These are phyloP conservation scores for Drosophila aff. DNA, from an alignment of 1,140 invertebrate genomes.

Conservation along the genomic window DNA sequence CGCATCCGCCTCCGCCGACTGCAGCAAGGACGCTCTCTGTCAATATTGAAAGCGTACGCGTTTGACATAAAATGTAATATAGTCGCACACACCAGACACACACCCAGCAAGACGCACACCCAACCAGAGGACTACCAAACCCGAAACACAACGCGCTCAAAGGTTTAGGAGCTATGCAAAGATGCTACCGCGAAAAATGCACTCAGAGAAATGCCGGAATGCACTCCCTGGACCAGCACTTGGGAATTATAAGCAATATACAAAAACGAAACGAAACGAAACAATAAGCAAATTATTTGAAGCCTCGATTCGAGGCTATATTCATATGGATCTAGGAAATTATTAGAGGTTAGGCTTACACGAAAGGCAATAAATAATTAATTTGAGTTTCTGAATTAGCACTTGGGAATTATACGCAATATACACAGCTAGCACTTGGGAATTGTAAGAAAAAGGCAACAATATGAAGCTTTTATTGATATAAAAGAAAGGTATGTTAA, in stretches of 20 bases:
- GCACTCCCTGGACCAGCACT: not conserved
- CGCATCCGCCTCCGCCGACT: slow-evolving; percentile 20
- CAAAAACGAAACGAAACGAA: not conserved
- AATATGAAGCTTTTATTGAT: too few species aligned
- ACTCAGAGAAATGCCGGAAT: not conserved
- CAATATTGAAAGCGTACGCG: slow-evolving; percentile 80
- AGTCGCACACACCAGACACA: slow-evolving; percentile 47
- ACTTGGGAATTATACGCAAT: not conserved
- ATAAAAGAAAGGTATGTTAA: too few species aligned
- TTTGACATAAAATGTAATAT: slow-evolving; percentile 82
- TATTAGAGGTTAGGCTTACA: not conserved
- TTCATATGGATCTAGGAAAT: not conserved
- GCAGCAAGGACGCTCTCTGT: slow-evolving; percentile 53
- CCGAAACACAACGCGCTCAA: slow-evolving; percentile 5
- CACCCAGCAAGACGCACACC: not conserved
- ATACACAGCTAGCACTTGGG: not conserved
- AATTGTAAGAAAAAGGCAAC: not conserved
- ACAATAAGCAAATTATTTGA: not conserved
- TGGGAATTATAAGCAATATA: too few species aligned
- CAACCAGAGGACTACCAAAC: not conserved
- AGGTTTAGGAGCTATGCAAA: slow-evolving; percentile 11
- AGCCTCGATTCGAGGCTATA: too few species aligned
- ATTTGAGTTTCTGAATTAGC: too few species aligned
- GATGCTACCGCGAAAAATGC: slow-evolving; percentile 7
- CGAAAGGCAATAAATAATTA: not conserved